Conservation (phyloP, 2,113 vertebrate species). For the Cyanoramphus novaezelandiae region DNA sequence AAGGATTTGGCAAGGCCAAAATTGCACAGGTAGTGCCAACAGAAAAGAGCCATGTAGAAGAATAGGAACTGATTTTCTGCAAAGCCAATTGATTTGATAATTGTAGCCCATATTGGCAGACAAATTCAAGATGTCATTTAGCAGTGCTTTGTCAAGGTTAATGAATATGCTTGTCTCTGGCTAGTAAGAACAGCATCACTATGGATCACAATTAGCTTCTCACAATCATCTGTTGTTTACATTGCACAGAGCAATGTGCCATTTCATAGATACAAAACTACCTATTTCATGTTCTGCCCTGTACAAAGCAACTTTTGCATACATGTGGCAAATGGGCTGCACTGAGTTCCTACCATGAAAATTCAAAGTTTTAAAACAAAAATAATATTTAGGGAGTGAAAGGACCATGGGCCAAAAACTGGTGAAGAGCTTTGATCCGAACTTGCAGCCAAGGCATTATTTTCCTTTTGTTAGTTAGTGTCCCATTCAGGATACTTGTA, state of each 20-base stretch:
- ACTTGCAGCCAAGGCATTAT: not conserved
- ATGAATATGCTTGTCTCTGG: constrained; percentile 70
- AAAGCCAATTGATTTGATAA: constrained; percentile 77
- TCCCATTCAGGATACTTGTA: not conserved
- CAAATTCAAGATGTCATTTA: constrained; percentile 77
- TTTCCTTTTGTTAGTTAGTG: not conserved
- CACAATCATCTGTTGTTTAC: constrained; percentile 65
- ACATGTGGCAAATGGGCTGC: not conserved
- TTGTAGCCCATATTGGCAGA: constrained; percentile 78
- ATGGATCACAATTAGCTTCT: constrained; percentile 65
- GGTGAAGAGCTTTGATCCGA: not conserved
- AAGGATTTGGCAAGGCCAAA: constrained; percentile 68
- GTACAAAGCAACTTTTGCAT: not conserved
- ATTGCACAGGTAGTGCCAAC: constrained; percentile 75
- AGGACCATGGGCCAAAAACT: not conserved
- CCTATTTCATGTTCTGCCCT: constrained; percentile 41
- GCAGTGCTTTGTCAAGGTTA: constrained; percentile 75
- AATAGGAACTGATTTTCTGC: constrained; percentile 79
- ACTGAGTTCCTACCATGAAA: constrained; percentile 4
- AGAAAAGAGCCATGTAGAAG: constrained; percentile 63
- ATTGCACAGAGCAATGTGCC: constrained; percentile 22
- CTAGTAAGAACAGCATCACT: constrained; percentile 47
- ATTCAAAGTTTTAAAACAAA: constrained; percentile 45
- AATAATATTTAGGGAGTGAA: not conserved
- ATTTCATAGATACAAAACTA: constrained; percentile 30